phyloP scores from a whole-genome alignment of 2,113 vertebrate genomes.

The Geococcyx californianus region DNA sequence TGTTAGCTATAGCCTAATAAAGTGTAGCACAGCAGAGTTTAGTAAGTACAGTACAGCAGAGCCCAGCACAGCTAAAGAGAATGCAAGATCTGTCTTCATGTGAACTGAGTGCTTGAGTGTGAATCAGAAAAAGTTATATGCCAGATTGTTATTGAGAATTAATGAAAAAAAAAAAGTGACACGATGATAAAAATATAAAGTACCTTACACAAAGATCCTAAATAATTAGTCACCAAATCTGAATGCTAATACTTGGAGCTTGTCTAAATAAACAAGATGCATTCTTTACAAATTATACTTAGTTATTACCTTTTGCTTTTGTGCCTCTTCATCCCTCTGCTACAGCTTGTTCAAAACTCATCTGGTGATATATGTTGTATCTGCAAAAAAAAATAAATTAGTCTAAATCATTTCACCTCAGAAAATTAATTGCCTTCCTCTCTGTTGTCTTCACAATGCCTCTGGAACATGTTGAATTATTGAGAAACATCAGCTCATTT shows the following conservation, averaged over 20 bases:
- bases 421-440: slow-evolving; percentile 27
- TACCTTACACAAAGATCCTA: not conserved
- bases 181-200: not conserved
- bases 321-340: not conserved
- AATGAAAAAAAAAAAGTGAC: not conserved
- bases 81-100: not conserved
- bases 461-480: slow-evolving; percentile 5
- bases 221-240: not conserved
- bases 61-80: not conserved
- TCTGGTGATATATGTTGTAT: not conserved
- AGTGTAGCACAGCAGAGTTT: not conserved
- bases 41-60: not conserved
- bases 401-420: not conserved
- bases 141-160: not conserved
- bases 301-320: not conserved
- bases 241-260: not conserved
- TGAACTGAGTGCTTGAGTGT: not conserved
- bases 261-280: not conserved
- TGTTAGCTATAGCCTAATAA: not conserved
- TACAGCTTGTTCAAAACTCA: not conserved
- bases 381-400: not conserved
- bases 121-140: not conserved
- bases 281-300: not conserved
- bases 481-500: slow-evolving; percentile 21
- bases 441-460: not conserved